These are phyloP conservation scores for Lingula anatina DNA, from an alignment of 2,888 invertebrate species.

Conservation along the genomic window DNA sequence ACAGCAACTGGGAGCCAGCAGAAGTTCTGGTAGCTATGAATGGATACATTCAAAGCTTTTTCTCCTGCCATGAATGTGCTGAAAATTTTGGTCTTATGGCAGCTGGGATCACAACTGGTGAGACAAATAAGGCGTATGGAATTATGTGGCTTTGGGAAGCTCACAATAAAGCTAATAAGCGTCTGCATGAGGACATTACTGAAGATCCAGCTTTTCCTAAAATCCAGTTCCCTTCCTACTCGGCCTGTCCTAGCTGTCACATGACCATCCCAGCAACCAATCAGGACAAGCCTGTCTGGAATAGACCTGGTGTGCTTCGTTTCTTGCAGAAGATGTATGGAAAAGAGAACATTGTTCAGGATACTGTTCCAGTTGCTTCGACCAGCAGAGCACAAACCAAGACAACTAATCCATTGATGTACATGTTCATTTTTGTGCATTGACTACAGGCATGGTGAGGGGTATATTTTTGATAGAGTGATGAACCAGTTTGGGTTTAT, in stretches of 20 bases:
- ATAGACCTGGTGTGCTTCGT: background rate
- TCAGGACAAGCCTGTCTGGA: background rate
- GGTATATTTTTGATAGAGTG: too few species aligned
- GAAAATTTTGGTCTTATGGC: conserved; percentile 87
- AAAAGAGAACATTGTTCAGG: background rate
- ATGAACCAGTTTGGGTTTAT: too few species aligned
- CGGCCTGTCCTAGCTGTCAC: background rate
- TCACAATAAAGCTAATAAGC: conserved; percentile 82
- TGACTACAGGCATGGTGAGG: too few species aligned
- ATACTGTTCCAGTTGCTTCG: too few species aligned
- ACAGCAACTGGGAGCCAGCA: background rate
- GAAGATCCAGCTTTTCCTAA: background rate
- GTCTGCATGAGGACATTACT: conserved; percentile 44
- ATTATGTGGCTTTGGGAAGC: conserved; percentile 91
- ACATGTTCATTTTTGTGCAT: too few species aligned
- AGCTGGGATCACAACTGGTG: conserved; percentile 63
- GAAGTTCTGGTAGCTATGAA: background rate
- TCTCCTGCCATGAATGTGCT: conserved; percentile 87
- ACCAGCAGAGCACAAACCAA: too few species aligned
- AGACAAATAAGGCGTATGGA: conserved; percentile 66
- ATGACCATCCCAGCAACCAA: too few species aligned
- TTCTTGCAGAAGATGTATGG: background rate
- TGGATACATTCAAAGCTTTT: conserved; percentile 79
- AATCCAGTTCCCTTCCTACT: background rate
- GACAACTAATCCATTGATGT: too few species aligned